phyloP scores from a whole-genome alignment of 2,797 vertebrate genomes.

The Cryptoblepharus egeriae region DNA sequence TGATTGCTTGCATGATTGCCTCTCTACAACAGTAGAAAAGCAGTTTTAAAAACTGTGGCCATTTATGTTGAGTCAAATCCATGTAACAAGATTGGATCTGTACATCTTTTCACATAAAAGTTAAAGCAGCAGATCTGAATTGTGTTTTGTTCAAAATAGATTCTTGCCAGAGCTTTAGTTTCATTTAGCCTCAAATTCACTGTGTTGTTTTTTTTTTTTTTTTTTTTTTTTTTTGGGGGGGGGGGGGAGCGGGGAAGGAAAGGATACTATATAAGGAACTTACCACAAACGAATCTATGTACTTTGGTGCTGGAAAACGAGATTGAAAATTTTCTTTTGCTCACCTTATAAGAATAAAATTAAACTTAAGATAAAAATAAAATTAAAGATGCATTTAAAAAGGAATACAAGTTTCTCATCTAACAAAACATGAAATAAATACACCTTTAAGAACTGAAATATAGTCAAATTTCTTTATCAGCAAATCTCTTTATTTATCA shows the following conservation, averaged over 20 bases:
- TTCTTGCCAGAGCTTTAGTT: slow-evolving; percentile 30
- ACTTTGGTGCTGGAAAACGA: slow-evolving; percentile 50
- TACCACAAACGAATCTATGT: slow-evolving; percentile 21
- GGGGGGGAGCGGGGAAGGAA: no score
- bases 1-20: no score
- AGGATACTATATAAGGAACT: slow-evolving; percentile 42
- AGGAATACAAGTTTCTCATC: background rate
- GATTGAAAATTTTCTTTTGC: slow-evolving; percentile 21
- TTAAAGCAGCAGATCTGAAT: slow-evolving; percentile 1
- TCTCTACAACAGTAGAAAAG: no score
- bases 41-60: no score
- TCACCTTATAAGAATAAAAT: background rate
- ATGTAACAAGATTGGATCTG: no score
- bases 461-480: no score
- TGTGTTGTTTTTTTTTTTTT: no score
- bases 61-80: no score
- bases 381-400: slow-evolving; percentile 33
- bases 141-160: slow-evolving; percentile 3
- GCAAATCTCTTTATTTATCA: no score
- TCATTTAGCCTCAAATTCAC: slow-evolving; percentile 7
- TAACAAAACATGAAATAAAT: background rate
- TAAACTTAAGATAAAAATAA: background rate
- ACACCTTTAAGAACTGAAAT: slow-evolving; percentile 7
- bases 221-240: slow-evolving; percentile 18
- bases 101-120: background rate